These are phyloP conservation scores for Limnodromus scolopaceus DNA, from an alignment of 2,797 vertebrate species.

Conservation along the genomic window DNA sequence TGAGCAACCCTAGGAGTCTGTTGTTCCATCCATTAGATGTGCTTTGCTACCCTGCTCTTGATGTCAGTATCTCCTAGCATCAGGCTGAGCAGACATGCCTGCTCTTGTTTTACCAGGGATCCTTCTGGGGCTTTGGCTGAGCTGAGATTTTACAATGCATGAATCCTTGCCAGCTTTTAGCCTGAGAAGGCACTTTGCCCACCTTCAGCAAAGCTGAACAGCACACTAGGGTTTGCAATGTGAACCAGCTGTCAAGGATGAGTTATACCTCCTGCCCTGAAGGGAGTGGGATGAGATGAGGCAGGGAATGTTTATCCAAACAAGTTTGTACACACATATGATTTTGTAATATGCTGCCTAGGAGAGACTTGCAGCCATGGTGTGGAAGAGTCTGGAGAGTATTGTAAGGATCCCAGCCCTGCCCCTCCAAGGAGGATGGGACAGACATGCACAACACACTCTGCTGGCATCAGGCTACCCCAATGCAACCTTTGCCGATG, in stretches of 20 bases:
- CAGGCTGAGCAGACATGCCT: background rate
- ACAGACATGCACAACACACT: background rate
- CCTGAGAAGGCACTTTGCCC: conserved; percentile 27
- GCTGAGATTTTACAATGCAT: background rate
- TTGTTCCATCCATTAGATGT: background rate
- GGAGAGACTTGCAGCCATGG: background rate
- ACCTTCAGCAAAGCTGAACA: conserved; percentile 27
- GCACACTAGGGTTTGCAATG: background rate
- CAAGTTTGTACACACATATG: conserved; percentile 52
- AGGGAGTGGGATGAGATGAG: background rate
- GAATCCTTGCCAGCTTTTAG: background rate
- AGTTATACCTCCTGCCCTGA: conserved; percentile 9
- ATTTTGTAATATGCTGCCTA: conserved; percentile 22
- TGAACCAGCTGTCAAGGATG: background rate
- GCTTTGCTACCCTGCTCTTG: background rate
- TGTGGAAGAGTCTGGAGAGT: background rate
- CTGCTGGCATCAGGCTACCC: background rate
- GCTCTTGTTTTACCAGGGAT: conserved; percentile 13
- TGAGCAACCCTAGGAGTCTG: background rate
- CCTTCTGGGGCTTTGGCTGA: conserved; percentile 28
- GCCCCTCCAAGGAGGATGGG: background rate
- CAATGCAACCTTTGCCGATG: background rate
- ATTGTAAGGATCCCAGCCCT: background rate
- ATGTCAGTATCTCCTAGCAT: background rate
- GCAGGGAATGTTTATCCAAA: conserved; percentile 25